Evolutionary conservation across 1,140 invertebrate genomes (phyloP).

Genomic region (silkworm (Bombyx mori)): DNA sequence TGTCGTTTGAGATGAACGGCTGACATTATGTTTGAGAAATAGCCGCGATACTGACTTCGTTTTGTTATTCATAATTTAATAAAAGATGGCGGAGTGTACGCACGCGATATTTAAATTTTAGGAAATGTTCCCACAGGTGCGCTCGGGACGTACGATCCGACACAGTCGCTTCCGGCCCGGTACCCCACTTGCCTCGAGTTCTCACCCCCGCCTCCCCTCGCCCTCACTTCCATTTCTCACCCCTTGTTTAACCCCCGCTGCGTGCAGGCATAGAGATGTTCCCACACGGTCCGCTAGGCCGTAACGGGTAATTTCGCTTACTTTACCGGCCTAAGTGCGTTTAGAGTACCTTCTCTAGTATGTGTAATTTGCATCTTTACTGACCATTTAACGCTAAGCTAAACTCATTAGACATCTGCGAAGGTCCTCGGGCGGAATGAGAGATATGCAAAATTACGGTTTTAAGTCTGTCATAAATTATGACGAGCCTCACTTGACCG

Average conservation of each 20-base stretch:
- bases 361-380: too few relatives aligned
- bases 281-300: slow-evolving; percentile 46
- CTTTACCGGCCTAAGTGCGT: slow-evolving; percentile 19
- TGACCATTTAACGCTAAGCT: too few relatives aligned
- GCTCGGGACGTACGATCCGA: slow-evolving; percentile 34
- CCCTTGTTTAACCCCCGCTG: slow-evolving; percentile 24
- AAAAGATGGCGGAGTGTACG: not conserved
- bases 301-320: slow-evolving; percentile 56
- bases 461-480: too few relatives aligned
- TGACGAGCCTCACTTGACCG: too few relatives aligned
- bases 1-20: slow-evolving; percentile 12
- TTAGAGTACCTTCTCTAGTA: too few relatives aligned
- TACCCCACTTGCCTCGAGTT: slow-evolving; percentile 37
- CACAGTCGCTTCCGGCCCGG: slow-evolving; percentile 53
- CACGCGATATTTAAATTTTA: slow-evolving; percentile 38
- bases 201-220: slow-evolving; percentile 24
- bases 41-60: not conserved
- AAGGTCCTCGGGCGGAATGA: too few relatives aligned
- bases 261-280: slow-evolving; percentile 29
- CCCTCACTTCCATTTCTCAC: slow-evolving; percentile 21
- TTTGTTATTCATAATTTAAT: not conserved
- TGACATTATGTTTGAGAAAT: not conserved
- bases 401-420: too few relatives aligned
- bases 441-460: too few relatives aligned
- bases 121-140: slow-evolving; percentile 59